Conservation (phyloP, 2,797 vertebrate genomes). For the Novumbra hubbsi region DNA sequence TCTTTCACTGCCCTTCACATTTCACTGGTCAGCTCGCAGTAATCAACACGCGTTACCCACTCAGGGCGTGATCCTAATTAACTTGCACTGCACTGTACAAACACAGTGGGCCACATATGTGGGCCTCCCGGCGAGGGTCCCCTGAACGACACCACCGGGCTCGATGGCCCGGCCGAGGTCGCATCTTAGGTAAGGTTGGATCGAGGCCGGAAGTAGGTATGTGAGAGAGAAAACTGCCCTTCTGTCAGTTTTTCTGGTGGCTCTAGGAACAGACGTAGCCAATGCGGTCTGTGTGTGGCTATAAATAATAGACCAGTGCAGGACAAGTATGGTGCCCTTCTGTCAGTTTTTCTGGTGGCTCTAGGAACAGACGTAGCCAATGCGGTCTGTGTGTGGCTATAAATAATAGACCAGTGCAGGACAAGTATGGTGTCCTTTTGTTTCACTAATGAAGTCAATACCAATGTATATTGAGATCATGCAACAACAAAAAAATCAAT, state of each 20-base stretch:
- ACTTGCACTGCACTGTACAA: constrained; percentile 46
- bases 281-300: background rate
- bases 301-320: too few species aligned
- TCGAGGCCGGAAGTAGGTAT: background rate
- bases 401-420: too few species aligned
- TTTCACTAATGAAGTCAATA: background rate
- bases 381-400: background rate
- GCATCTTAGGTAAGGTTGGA: constrained; percentile 2
- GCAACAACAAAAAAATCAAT: too few species aligned
- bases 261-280: too few species aligned
- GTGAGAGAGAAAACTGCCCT: background rate
- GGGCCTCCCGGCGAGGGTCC: constrained; percentile 42
- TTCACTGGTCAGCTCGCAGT: constrained; percentile 68
- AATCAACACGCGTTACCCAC: constrained; percentile 62
- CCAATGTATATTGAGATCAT: background rate
- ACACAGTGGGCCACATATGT: constrained; percentile 33
- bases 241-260: too few species aligned
- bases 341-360: background rate
- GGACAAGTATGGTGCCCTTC: background rate
- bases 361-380: background rate
- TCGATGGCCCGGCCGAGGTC: background rate
- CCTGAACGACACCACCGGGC: background rate
- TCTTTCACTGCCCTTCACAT: constrained; percentile 69
- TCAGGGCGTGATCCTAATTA: constrained; percentile 64
- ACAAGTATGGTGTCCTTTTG: background rate